Conservation (phyloP, 2,797 vertebrate species). For the Rhabdophis nuchalis region DNA sequence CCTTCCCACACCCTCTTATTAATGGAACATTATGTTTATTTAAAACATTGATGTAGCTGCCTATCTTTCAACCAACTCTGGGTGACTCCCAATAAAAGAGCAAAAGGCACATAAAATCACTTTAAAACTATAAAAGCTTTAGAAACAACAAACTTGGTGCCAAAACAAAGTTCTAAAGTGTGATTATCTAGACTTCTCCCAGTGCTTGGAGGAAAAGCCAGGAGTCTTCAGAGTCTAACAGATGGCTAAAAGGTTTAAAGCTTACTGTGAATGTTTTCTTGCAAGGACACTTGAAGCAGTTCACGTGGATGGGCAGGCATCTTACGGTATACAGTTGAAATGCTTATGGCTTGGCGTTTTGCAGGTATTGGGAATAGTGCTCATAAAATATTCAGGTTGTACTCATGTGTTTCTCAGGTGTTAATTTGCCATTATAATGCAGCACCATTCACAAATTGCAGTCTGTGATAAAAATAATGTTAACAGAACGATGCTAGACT, state of each 20-base stretch:
- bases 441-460: not conserved
- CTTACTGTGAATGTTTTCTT: not conserved
- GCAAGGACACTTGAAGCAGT: not conserved
- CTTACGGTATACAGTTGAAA: not conserved
- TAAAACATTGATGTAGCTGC: no score
- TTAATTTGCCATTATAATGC: not conserved
- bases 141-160: no score
- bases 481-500: not conserved
- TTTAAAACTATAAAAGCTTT: no score
- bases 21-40: not conserved
- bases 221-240: no score
- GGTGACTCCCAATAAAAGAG: no score
- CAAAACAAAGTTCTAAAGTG: not conserved
- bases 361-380: not conserved
- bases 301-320: not conserved
- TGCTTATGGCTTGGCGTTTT: not conserved
- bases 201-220: no score
- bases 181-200: not conserved
- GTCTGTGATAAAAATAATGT: not conserved
- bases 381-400: not conserved
- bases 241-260: not conserved
- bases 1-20: not conserved
- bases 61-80: no score
- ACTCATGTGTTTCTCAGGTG: not conserved
- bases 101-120: no score